Evolutionary conservation across 1,140 invertebrate species (phyloP).

Genomic region (Halyomorpha halys): DNA sequence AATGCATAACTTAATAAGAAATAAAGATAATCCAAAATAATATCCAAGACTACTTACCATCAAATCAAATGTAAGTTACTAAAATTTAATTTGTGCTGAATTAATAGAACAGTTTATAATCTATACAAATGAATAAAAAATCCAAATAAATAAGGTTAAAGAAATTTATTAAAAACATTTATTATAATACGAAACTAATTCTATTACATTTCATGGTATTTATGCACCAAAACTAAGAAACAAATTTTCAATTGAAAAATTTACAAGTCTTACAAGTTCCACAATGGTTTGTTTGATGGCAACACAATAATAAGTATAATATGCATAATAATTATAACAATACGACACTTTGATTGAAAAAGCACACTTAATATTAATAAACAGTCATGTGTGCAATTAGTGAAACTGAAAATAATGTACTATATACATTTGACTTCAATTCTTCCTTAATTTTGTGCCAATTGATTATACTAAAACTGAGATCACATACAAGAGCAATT

Average conservation of each 20-base stretch:
- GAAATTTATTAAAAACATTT: slow-evolving; percentile 5
- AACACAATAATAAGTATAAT: slow-evolving; percentile 7
- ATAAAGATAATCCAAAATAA: too few relatives aligned
- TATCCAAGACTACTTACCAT: too few relatives aligned
- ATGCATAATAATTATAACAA: slow-evolving; percentile 2
- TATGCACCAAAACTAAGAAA: slow-evolving; percentile 7
- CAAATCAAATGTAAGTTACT: too few relatives aligned
- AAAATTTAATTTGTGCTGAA: too few relatives aligned
- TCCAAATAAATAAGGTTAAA: neutral
- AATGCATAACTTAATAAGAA: too few relatives aligned
- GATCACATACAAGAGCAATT: slow-evolving; percentile 1
- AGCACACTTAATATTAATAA: neutral
- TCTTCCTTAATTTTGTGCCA: slow-evolving; percentile 1
- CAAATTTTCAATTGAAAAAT: neutral
- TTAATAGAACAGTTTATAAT: too few relatives aligned
- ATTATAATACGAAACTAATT: slow-evolving; percentile 11
- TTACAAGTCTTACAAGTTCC: slow-evolving; percentile 4
- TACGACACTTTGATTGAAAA: slow-evolving; percentile 1
- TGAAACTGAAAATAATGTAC: slow-evolving; percentile 6
- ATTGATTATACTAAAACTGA: slow-evolving; percentile 8
- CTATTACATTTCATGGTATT: slow-evolving; percentile 5
- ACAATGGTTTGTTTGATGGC: slow-evolving; percentile 2
- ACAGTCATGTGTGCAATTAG: slow-evolving; percentile 10
- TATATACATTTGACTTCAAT: slow-evolving; percentile 6
- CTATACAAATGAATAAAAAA: too few relatives aligned